A percentile compares a stretch with the other conserved stretches of the same genome.
phyloP scores from a whole-genome alignment of 2,888 invertebrate genomes.

The Macaria liturata region DNA sequence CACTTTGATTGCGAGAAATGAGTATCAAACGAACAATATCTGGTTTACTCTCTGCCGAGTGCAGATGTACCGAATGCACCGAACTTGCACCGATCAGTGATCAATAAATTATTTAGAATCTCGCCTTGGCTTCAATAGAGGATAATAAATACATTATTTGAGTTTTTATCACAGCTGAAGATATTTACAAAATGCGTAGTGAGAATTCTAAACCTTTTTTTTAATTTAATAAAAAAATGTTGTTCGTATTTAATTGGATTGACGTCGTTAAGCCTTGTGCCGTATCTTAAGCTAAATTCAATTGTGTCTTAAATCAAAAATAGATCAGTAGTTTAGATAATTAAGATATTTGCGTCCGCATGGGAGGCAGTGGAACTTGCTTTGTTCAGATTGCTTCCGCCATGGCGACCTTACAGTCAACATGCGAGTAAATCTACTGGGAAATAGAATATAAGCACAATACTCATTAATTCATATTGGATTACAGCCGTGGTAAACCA shows the following conservation, averaged over 20 bases:
- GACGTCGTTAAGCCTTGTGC: neutral
- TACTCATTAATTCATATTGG: slow-evolving; percentile 48
- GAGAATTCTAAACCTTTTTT: too few relatives aligned
- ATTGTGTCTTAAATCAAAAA: slow-evolving; percentile 6
- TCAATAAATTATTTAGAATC: too few relatives aligned
- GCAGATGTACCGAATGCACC: too few relatives aligned
- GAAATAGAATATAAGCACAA: slow-evolving; percentile 51
- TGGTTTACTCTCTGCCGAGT: too few relatives aligned
- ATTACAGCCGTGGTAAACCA: slow-evolving; percentile 51
- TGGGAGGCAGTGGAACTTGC: slow-evolving; percentile 29
- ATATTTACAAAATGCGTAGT: too few relatives aligned
- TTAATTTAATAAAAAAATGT: neutral
- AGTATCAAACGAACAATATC: too few relatives aligned
- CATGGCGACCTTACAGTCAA: slow-evolving; percentile 25
- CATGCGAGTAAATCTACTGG: slow-evolving; percentile 44
- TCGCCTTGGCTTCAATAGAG: too few relatives aligned
- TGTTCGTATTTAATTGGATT: neutral
- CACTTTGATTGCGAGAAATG: neutral
- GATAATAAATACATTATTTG: too few relatives aligned
- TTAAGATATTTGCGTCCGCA: slow-evolving; percentile 12
- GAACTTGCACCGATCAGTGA: too few relatives aligned
- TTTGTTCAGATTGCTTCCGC: slow-evolving; percentile 31
- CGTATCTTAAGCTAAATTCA: slow-evolving; percentile 2
- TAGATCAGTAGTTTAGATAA: slow-evolving; percentile 5
- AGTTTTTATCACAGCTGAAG: too few relatives aligned